Conservation (phyloP, 1,140 invertebrate genomes). For the Panagrolaimus sp. region DNA sequence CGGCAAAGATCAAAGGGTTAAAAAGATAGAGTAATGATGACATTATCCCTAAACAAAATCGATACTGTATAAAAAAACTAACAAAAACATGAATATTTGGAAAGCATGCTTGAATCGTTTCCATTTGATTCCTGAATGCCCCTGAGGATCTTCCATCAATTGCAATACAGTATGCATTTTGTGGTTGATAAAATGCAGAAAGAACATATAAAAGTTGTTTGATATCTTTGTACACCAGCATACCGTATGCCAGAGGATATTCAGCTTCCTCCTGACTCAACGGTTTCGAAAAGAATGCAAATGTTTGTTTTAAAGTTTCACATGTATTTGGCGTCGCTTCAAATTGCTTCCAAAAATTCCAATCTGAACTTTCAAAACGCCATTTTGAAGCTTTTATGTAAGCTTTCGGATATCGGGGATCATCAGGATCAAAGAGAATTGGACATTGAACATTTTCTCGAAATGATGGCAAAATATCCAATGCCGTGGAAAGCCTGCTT, state of each 20-base stretch:
- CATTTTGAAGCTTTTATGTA: too few species aligned
- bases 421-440: too few species aligned
- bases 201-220: slow-evolving; percentile 28
- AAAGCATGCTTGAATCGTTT: slow-evolving; percentile 28
- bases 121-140: slow-evolving; percentile 26
- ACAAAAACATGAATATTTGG: slow-evolving; percentile 34
- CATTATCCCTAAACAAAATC: too few species aligned
- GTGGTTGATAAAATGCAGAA: slow-evolving; percentile 20
- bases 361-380: too few species aligned
- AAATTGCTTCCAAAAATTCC: too few species aligned
- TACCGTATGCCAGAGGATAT: slow-evolving; percentile 23
- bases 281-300: slow-evolving; percentile 16
- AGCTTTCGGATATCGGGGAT: too few species aligned
- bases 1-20: too few species aligned
- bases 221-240: slow-evolving; percentile 25
- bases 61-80: slow-evolving; percentile 15
- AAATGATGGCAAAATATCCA: too few species aligned
- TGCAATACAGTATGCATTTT: too few species aligned
- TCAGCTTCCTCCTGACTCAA: slow-evolving; percentile 20
- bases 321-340: background rate
- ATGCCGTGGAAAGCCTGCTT: too few species aligned
- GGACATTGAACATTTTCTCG: too few species aligned
- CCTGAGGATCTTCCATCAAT: slow-evolving; percentile 25
- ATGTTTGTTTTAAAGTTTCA: slow-evolving; percentile 8
- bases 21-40: too few species aligned